Conservation (phyloP, 2,888 invertebrate genomes). For the Anthophora plumipes region DNA sequence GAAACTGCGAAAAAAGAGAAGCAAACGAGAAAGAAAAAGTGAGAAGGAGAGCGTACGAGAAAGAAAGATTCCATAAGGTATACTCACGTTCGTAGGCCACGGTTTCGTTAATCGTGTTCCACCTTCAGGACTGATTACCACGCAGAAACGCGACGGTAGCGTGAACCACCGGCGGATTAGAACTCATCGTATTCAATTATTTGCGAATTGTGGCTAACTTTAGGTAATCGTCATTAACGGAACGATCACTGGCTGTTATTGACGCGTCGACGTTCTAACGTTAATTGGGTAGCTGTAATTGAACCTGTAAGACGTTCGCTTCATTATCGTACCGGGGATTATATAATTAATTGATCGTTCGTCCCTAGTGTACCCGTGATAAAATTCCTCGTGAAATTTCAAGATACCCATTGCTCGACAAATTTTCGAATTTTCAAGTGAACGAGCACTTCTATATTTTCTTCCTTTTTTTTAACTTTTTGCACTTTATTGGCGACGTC, state of each 20-base stretch:
- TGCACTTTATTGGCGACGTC: background rate
- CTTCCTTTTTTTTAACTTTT: background rate
- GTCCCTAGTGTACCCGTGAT: background rate
- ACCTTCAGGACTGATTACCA: conserved; percentile 42
- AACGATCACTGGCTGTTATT: conserved; percentile 42
- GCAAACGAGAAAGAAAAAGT: no score
- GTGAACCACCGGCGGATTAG: conserved; percentile 52
- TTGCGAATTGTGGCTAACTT: conserved; percentile 59
- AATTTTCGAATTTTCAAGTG: no score
- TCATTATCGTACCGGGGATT: conserved; percentile 12
- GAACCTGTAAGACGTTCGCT: conserved; percentile 35
- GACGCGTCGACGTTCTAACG: conserved; percentile 32
- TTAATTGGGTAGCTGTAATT: conserved; percentile 29
- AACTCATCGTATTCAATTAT: conserved; percentile 64
- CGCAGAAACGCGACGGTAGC: conserved; percentile 45
- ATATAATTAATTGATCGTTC: conserved; percentile 29
- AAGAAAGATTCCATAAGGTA: conserved; percentile 19
- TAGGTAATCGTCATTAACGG: conserved; percentile 61
- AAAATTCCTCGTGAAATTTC: background rate
- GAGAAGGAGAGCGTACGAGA: background rate
- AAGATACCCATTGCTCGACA: no score
- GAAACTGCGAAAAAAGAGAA: no score
- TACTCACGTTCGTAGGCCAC: conserved; percentile 28
- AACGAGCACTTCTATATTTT: no score
- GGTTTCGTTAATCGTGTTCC: conserved; percentile 55